Evolutionary conservation across 2,888 invertebrate species (phyloP).

Genomic region (Strigamia crassipes): DNA sequence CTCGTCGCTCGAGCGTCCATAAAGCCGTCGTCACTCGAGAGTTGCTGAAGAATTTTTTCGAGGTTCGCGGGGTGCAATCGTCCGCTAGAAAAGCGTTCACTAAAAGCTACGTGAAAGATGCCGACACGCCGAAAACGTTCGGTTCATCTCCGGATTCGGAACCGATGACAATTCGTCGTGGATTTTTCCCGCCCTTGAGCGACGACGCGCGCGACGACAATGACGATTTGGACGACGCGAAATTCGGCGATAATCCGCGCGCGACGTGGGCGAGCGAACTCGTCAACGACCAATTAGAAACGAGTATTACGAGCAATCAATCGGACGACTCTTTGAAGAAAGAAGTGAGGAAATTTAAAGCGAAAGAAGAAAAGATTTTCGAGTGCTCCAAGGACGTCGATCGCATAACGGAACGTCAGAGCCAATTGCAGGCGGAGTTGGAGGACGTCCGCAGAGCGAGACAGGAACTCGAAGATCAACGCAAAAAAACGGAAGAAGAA

Average conservation of each 20-base stretch:
- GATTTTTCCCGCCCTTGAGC: not conserved
- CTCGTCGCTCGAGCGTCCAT: not conserved
- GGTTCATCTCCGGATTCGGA: not conserved
- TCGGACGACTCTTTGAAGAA: not conserved
- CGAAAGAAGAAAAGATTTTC: not conserved
- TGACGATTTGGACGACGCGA: not conserved
- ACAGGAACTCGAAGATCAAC: not conserved
- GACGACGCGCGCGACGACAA: not conserved
- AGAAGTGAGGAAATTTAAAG: not conserved
- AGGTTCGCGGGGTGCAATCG: not conserved
- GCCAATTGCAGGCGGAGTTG: not conserved
- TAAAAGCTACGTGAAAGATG: not conserved
- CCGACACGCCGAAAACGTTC: not conserved
- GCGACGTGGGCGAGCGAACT: not conserved
- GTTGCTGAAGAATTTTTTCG: not conserved
- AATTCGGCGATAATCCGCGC: not conserved
- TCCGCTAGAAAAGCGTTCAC: not conserved
- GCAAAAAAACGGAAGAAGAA: not conserved
- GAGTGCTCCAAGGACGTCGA: not conserved
- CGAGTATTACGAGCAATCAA: not conserved
- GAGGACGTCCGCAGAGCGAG: not conserved
- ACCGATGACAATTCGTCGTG: not conserved
- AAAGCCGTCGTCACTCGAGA: slow-evolving; percentile 1
- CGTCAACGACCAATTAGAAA: not conserved
- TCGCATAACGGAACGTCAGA: not conserved